Evolutionary conservation across 2,797 vertebrate genomes (phyloP).

Genomic region (Zalophus californianus): DNA sequence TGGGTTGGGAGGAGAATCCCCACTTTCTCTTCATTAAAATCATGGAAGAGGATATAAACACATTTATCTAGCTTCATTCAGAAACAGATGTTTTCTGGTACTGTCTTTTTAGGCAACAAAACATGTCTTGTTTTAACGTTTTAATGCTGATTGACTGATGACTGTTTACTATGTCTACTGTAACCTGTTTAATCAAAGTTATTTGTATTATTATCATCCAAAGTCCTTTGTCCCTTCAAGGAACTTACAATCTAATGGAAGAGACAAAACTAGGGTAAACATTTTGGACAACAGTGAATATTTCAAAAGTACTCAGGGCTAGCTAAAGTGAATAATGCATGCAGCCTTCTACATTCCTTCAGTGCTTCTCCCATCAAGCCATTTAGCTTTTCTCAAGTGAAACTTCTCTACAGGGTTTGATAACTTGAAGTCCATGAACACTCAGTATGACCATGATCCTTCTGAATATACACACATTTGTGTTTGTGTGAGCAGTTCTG

Average conservation of each 20-base stretch:
- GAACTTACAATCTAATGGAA: neutral
- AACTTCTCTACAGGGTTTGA: neutral
- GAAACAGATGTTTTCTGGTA: neutral
- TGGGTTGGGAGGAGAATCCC: accelerated
- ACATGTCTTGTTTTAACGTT: neutral
- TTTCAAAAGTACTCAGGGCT: neutral
- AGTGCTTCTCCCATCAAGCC: neutral
- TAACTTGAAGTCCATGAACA: neutral
- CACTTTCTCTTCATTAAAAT: neutral
- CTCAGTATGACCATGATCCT: neutral
- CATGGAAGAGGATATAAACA: no score
- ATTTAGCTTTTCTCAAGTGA: neutral
- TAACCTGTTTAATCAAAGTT: neutral
- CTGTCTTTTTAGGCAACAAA: neutral
- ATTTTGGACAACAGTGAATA: neutral
- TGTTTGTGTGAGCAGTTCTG: neutral
- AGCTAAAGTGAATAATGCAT: neutral
- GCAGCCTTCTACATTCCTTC: neutral
- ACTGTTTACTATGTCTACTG: neutral
- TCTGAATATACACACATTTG: neutral
- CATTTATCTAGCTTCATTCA: neutral
- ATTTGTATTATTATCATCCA: neutral
- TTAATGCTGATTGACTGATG: no score
- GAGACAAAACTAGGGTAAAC: neutral
- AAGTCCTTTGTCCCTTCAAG: neutral